Conservation (phyloP, 2,797 vertebrate genomes). For the Ficedula albicollis region DNA sequence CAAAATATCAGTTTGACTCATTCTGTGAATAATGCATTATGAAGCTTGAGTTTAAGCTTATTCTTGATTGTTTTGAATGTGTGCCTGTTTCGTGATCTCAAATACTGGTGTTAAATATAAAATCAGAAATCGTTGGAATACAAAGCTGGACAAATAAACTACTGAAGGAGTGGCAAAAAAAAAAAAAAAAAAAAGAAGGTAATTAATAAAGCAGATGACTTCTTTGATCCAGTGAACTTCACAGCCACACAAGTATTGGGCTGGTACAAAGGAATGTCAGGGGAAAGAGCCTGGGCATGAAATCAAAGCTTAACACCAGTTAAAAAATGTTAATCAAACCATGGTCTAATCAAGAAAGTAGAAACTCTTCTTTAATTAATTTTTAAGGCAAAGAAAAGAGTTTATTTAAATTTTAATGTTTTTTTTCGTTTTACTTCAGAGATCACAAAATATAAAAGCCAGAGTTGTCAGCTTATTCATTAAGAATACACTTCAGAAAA, state of each 20-base stretch:
- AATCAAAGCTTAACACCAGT: not conserved
- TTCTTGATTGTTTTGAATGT: not conserved
- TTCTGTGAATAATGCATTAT: not conserved
- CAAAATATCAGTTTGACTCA: not conserved
- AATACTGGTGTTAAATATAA: not conserved
- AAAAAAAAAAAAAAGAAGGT: not conserved
- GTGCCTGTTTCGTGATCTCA: not conserved
- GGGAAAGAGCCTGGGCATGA: not conserved
- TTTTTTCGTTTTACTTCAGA: not conserved
- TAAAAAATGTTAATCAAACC: not conserved
- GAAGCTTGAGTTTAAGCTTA: not conserved
- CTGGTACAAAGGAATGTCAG: not conserved
- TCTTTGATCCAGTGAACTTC: not conserved
- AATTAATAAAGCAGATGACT: not conserved
- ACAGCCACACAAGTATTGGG: not conserved
- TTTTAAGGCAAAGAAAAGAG: not conserved
- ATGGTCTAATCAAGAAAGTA: not conserved
- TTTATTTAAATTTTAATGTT: not conserved
- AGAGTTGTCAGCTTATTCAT: not conserved
- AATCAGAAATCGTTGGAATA: not conserved
- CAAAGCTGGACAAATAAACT: not conserved
- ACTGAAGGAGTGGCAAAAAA: not conserved
- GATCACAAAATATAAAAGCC: not conserved
- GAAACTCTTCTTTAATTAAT: not conserved
- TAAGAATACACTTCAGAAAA: not conserved